Conservation (phyloP, 2,113 vertebrate genomes). For the Albula goreensis region DNA sequence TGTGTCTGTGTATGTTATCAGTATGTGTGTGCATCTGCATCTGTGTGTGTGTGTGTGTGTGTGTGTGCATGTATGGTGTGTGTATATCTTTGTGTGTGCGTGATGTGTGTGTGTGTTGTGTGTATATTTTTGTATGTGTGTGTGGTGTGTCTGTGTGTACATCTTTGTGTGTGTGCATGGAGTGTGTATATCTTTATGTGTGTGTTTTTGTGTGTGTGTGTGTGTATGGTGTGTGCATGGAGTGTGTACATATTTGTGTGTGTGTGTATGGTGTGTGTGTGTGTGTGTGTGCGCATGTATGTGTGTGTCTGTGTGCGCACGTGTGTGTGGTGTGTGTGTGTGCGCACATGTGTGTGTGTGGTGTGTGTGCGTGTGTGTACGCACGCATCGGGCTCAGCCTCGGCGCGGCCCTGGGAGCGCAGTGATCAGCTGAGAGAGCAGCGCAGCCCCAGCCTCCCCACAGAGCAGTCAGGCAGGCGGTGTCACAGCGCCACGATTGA, state of each 20-base stretch:
- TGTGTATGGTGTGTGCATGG: too few species aligned
- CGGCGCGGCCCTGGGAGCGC: neutral
- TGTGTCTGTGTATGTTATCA: neutral
- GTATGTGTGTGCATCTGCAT: neutral
- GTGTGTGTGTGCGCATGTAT: neutral
- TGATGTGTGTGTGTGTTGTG: too few species aligned
- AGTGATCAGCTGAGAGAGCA: constrained; percentile 1
- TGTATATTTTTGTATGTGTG: neutral
- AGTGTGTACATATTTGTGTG: too few species aligned
- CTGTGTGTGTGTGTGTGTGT: neutral
- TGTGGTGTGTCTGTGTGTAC: neutral
- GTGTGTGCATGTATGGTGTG: neutral
- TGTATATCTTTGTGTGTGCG: neutral
- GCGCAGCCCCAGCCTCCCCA: constrained; percentile 29
- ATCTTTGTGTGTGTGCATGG: neutral
- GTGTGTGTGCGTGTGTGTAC: neutral
- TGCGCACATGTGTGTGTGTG: neutral
- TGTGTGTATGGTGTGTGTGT: neutral
- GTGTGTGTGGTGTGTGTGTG: neutral
- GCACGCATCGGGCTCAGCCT: too few species aligned
- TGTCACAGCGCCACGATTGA: constrained; percentile 45
- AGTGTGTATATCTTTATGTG: neutral
- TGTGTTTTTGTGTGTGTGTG: neutral
- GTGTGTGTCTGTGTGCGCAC: neutral
- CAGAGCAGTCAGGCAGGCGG: constrained; percentile 34